These are phyloP conservation scores for Muscidifurax raptorellus DNA, from an alignment of 1,140 invertebrate species.

Conservation along the genomic window DNA sequence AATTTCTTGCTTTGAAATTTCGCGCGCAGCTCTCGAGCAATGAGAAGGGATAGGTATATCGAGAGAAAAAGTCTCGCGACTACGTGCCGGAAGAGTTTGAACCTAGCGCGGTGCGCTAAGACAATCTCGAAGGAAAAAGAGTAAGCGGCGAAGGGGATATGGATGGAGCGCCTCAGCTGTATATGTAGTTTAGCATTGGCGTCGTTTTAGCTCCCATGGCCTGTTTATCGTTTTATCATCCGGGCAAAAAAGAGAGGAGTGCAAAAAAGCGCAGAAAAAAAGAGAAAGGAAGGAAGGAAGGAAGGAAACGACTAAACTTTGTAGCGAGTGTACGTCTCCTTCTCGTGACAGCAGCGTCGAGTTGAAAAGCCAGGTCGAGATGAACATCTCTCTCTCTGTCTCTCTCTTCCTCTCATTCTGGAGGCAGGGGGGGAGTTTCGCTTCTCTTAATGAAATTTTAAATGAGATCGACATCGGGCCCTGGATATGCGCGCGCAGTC, in stretches of 20 bases:
- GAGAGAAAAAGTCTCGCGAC: neutral
- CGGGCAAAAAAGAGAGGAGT: neutral
- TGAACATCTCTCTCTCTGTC: neutral
- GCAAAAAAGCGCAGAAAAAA: neutral
- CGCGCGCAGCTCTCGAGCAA: neutral
- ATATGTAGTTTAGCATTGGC: neutral
- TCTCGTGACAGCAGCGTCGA: slow-evolving; percentile 1
- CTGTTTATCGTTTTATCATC: slow-evolving; percentile 18
- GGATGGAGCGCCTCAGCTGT: neutral
- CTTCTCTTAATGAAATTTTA: slow-evolving; percentile 23
- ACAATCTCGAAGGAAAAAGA: neutral
- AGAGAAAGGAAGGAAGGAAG: neutral
- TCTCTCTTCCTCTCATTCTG: neutral
- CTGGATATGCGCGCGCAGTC: neutral
- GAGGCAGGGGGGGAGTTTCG: neutral
- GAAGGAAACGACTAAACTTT: slow-evolving; percentile 1
- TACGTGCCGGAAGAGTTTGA: neutral
- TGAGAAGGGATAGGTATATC: neutral
- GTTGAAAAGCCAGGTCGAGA: neutral
- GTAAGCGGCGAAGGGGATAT: no score
- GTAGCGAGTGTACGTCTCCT: neutral
- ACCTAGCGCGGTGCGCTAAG: no score
- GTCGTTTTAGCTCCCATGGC: neutral
- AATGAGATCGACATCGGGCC: slow-evolving; percentile 25
- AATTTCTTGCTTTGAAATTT: neutral